phyloP scores from a whole-genome alignment of 2,797 vertebrate species.

The Phataginus tricuspis region DNA sequence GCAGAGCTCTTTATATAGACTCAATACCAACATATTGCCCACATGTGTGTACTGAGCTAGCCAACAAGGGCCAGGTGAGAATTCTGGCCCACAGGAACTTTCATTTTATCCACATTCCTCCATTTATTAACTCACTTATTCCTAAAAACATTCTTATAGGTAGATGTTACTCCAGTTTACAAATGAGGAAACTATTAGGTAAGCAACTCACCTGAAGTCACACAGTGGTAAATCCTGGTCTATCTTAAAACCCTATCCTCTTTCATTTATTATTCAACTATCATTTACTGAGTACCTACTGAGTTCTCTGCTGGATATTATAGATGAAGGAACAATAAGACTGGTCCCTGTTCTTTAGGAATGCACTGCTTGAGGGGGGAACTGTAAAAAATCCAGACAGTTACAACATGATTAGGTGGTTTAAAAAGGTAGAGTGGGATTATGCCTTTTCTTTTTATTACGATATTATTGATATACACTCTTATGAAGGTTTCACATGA shows the following conservation, averaged over 20 bases:
- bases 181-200: background rate
- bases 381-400: background rate
- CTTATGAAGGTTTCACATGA: too few species aligned
- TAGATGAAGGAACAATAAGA: background rate
- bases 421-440: background rate
- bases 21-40: too few species aligned
- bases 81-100: too few species aligned
- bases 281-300: background rate
- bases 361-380: background rate
- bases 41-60: too few species aligned
- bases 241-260: background rate
- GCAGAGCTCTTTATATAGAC: too few species aligned
- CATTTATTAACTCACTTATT: background rate
- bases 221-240: background rate
- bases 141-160: background rate
- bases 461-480: too few species aligned
- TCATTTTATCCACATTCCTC: background rate
- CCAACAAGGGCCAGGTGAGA: background rate
- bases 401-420: background rate
- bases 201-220: background rate
- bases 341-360: background rate
- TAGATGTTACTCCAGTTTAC: background rate
- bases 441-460: background rate
- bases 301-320: background rate
- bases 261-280: background rate